Evolutionary conservation across 2,888 invertebrate genomes (phyloP), one percentile per base, ranked within the genome.

Genomic region (Caenorhabditis parvicauda): DNA sequence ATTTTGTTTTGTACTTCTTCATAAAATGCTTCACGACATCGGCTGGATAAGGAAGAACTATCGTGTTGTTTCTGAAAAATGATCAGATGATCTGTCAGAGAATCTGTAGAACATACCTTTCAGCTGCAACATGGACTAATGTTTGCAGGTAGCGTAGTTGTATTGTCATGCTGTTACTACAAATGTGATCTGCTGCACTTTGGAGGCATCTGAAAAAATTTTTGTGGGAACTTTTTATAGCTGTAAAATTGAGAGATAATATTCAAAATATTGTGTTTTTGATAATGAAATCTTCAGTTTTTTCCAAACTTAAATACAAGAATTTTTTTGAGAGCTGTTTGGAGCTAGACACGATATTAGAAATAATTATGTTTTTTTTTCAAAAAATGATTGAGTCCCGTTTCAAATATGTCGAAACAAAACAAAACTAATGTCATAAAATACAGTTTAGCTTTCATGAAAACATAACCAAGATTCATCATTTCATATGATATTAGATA

Each of bases 101-200:
- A 29, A 6, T 28, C 5, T 19, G 38, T 6, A 49, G 42, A 24
- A 25, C 42, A 0, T 37, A 67, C 58, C 67, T 58, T 52, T 76
- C 67, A n/a, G 63, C 64, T 17, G 76, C 54, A 38, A 79, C 62
- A 42, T 72, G 67, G 1, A 57, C 58, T 47, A 78, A 44, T 6
- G 79, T 79, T 56, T 77, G 78, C 39, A 91, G 84, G 81, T 94
- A 94, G 65, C 94, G 88, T 29, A 94, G 87, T 82, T 94, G 93
- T 27, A 95, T 84, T n/a, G 95, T 93, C 14, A 92, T 91, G 12
- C 92, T 92, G 50, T 92, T 92, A 80, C 91, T 90, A 1, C 90
- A 89, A 77, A 95, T 92, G 46, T 94, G 90, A 82, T 94, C 92
- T 5, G 94, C 92, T 12, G 95, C 95, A 80, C 94, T 94, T 56